Base-by-base conservation (phyloP, 2,888 invertebrate genomes). In the Lysandra coridon region DNA sequence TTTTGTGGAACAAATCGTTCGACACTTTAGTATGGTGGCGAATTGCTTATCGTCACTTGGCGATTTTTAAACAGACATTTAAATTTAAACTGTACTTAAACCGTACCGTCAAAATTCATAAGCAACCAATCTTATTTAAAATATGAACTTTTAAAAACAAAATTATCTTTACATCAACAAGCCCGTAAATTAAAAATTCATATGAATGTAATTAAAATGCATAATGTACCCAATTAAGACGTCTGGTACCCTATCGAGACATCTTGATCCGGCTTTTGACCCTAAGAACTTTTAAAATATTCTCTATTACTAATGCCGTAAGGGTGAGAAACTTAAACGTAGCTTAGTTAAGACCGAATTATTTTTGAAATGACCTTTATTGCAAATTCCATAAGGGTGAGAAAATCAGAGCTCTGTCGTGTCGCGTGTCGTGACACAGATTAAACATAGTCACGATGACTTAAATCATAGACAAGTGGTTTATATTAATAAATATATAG, bases 401-500 rank as follows among this genome's bases (percentile, higher is more conserved):
- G 17, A 17, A 57, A 17, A 1, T 57, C 12, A 83, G 83, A 82
- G 64, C 12, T 14, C 30, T 81, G 82, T 83, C 84, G 83, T 80
- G 78, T 83, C 81, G 83, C 84, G 84, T 85, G 84, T 83, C 83
- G 81, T 83, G 82, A 81, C 80, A 80, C 79, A 82, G 84, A 84
- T 84, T 83, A 82, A 79, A 80, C 80, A 81, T 79, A 82, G 83
- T 84, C 83, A 82, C 83, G 84, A 83, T 81, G 82, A 82, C 81
- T 81, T 81, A 64, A 14, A 80, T 80, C 78, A 82, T 76, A 75
- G 81, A 79, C 77, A 80, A 80, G 57, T 62, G 23, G 30, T 64
- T 64, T 30, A 30, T 64, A 30, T 64, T 64, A 30, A 64, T 64
- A 64, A 64, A 64, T 64, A 64, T 64, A 64, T 64, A 12, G 64